A percentile compares a stretch with the other conserved stretches of the same genome.
Conservation (phyloP, 1,140 invertebrate genomes). For the Trachelipus rathkii region DNA sequence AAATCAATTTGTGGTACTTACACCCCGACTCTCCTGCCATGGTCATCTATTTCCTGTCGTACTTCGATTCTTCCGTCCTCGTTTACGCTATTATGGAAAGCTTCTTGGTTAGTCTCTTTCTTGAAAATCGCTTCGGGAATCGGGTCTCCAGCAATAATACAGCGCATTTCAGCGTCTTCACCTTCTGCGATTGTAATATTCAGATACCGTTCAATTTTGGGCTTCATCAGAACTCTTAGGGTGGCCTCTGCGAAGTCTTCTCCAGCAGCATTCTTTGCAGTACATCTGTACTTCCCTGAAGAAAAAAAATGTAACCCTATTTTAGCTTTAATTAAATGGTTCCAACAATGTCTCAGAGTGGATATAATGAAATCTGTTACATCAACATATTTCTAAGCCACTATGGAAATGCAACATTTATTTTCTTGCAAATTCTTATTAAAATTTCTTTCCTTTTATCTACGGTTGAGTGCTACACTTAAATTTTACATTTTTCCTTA, state of each 20-base stretch:
- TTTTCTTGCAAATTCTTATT: too few relatives aligned
- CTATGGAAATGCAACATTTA: too few relatives aligned
- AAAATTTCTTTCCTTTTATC: too few relatives aligned
- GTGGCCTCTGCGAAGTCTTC: conserved; percentile 55
- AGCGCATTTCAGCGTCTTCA: conserved; percentile 63
- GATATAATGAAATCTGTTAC: too few relatives aligned
- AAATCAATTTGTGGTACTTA: conserved; percentile 64
- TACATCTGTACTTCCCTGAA: conserved; percentile 65
- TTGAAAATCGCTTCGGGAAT: conserved; percentile 67
- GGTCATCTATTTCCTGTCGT: conserved; percentile 40
- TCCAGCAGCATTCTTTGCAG: conserved; percentile 75
- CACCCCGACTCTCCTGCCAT: conserved; percentile 65
- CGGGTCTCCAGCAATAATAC: conserved; percentile 70
- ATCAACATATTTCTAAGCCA: too few relatives aligned
- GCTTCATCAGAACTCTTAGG: conserved; percentile 66
- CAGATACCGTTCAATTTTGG: conserved; percentile 69
- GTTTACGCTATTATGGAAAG: conserved; percentile 45
- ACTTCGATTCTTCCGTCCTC: conserved; percentile 49
- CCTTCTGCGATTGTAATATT: conserved; percentile 66
- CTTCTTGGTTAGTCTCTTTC: conserved; percentile 50
- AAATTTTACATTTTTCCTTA: background rate
- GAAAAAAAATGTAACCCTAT: too few relatives aligned
- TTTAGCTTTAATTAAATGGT: too few relatives aligned
- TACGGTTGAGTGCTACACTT: too few relatives aligned
- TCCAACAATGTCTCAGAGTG: too few relatives aligned